These are phyloP conservation scores for Cnemophilus loriae DNA, from an alignment of 2,113 vertebrate species.

Conservation along the genomic window DNA sequence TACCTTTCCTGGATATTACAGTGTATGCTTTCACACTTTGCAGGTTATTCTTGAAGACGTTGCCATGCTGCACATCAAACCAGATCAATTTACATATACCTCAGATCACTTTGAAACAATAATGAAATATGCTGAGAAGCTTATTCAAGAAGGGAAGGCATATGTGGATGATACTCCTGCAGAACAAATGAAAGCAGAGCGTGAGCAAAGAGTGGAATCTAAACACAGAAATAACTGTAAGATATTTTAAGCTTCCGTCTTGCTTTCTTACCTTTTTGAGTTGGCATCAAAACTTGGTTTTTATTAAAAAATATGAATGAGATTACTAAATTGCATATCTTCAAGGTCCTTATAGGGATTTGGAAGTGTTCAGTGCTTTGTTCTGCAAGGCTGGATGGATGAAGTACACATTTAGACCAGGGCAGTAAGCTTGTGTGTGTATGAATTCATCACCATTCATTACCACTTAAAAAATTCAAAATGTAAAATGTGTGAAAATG, in stretches of 20 bases:
- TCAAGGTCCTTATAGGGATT: background rate
- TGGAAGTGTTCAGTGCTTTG: background rate
- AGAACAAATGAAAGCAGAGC: slow-evolving; percentile 93
- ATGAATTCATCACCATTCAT: background rate
- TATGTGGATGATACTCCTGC: slow-evolving; percentile 93
- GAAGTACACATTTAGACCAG: background rate
- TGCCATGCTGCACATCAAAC: slow-evolving; percentile 92
- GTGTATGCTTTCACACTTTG: background rate
- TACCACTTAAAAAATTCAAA: background rate
- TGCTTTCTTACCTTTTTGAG: background rate
- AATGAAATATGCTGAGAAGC: slow-evolving; percentile 84
- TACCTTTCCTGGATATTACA: background rate
- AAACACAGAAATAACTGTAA: slow-evolving; percentile 88
- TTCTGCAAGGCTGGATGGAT: background rate
- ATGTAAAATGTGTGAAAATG: background rate
- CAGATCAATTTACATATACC: slow-evolving; percentile 97
- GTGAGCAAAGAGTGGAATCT: slow-evolving; percentile 90
- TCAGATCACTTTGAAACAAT: slow-evolving; percentile 93
- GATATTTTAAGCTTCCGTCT: background rate
- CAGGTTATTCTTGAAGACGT: slow-evolving; percentile 98
- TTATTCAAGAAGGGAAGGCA: slow-evolving; percentile 88
- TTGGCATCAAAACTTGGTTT: background rate
- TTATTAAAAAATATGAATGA: background rate
- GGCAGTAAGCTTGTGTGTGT: background rate
- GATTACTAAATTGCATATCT: background rate